Conservation (phyloP, 2,113 vertebrate species). For the Baryphthengus martii region DNA sequence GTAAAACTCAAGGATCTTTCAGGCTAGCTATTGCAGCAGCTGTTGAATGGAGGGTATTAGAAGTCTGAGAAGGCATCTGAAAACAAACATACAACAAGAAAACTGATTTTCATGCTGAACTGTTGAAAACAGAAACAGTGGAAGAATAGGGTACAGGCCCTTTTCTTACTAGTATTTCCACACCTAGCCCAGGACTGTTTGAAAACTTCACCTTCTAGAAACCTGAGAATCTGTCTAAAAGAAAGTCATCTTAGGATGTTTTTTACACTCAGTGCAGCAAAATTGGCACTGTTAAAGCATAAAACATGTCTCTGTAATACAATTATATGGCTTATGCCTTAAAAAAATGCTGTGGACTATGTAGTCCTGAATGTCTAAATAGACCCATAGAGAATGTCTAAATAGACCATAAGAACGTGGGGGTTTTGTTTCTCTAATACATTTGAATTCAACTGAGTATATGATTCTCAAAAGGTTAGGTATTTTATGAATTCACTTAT, state of each 20-base stretch:
- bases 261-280: background rate
- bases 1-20: background rate
- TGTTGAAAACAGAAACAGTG: background rate
- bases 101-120: background rate
- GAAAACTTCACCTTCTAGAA: background rate
- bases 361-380: background rate
- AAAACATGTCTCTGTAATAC: background rate
- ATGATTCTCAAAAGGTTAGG: background rate
- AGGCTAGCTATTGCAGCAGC: background rate
- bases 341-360: background rate
- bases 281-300: background rate
- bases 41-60: background rate
- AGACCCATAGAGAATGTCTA: background rate
- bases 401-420: background rate
- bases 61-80: background rate
- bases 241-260: background rate
- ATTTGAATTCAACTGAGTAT: background rate
- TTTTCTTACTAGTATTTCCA: background rate
- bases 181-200: fast-evolving
- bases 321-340: background rate
- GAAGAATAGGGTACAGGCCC: background rate
- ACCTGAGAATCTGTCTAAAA: background rate
- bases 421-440: background rate
- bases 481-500: background rate
- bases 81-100: background rate